Conservation (phyloP, 1,140 invertebrate genomes). For the Drosophila santomea region DNA sequence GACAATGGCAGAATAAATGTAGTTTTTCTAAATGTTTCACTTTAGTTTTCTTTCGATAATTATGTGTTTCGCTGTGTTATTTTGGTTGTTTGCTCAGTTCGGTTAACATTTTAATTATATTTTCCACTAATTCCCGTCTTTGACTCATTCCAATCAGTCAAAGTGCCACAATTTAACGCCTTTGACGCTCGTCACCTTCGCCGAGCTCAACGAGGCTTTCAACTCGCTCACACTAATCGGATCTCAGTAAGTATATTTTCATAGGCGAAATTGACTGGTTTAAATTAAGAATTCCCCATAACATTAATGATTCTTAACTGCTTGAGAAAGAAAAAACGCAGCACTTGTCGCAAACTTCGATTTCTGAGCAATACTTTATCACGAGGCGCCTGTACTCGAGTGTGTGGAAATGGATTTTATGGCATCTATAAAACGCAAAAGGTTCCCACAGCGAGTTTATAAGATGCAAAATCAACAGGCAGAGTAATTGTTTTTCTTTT, state of each 20-base stretch:
- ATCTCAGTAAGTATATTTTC: conserved; percentile 27
- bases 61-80: background rate
- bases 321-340: conserved; percentile 16
- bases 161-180: conserved; percentile 70
- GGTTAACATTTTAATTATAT: conserved; percentile 9
- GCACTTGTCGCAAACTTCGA: conserved; percentile 6
- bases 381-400: conserved; percentile 3
- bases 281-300: conserved; percentile 26
- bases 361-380: conserved; percentile 44
- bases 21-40: background rate
- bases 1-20: background rate
- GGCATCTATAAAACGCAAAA: conserved; percentile 68
- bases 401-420: conserved; percentile 53
- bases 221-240: conserved; percentile 44
- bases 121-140: background rate
- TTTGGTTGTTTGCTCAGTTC: background rate
- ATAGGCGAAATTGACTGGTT: conserved; percentile 49
- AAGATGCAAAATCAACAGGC: conserved; percentile 70
- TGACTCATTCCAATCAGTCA: conserved; percentile 39
- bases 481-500: conserved; percentile 64
- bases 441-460: conserved; percentile 68
- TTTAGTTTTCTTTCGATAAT: too few relatives aligned
- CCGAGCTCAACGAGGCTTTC: conserved; percentile 49
- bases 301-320: conserved; percentile 38
- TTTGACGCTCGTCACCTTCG: conserved; percentile 65